These are phyloP conservation scores for Aphelenchoides fujianensis DNA, from an alignment of 1,140 invertebrate genomes.

Conservation along the genomic window DNA sequence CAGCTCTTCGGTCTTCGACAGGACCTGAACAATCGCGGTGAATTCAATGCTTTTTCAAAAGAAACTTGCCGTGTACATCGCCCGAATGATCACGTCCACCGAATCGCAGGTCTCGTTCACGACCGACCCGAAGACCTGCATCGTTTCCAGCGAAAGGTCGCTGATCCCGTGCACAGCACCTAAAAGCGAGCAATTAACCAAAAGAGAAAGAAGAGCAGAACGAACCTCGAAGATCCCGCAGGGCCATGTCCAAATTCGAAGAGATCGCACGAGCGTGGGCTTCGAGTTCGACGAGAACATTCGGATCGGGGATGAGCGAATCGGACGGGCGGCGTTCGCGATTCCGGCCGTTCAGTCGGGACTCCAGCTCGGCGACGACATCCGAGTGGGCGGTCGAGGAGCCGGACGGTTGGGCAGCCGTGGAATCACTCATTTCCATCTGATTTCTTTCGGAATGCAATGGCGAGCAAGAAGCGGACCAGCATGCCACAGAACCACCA, in stretches of 20 bases:
- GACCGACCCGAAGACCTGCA: conserved; percentile 37
- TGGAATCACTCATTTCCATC: too few species aligned
- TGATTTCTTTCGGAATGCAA: too few species aligned
- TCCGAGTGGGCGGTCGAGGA: background rate
- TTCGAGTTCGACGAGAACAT: conserved; percentile 33
- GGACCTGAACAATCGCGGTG: background rate
- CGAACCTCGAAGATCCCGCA: conserved; percentile 39
- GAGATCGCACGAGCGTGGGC: conserved; percentile 42
- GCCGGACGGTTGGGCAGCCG: too few species aligned
- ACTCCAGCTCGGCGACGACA: background rate
- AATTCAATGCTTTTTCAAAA: background rate
- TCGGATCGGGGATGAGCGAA: conserved; percentile 34
- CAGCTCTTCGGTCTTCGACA: conserved; percentile 7
- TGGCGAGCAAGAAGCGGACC: too few species aligned
- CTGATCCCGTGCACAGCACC: conserved; percentile 44
- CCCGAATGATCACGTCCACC: conserved; percentile 39
- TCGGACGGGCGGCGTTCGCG: conserved; percentile 23
- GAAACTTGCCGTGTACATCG: conserved; percentile 39
- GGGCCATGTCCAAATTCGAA: conserved; percentile 45
- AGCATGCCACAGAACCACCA: too few species aligned
- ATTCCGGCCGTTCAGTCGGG: background rate
- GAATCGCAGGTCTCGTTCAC: conserved; percentile 38
- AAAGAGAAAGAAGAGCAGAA: conserved; percentile 11
- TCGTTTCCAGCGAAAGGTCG: conserved; percentile 41
- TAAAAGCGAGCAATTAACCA: conserved; percentile 29